These are phyloP conservation scores for Pantherophis alleghaniensis DNA, from an alignment of 2,797 vertebrate species.

Conservation along the genomic window DNA sequence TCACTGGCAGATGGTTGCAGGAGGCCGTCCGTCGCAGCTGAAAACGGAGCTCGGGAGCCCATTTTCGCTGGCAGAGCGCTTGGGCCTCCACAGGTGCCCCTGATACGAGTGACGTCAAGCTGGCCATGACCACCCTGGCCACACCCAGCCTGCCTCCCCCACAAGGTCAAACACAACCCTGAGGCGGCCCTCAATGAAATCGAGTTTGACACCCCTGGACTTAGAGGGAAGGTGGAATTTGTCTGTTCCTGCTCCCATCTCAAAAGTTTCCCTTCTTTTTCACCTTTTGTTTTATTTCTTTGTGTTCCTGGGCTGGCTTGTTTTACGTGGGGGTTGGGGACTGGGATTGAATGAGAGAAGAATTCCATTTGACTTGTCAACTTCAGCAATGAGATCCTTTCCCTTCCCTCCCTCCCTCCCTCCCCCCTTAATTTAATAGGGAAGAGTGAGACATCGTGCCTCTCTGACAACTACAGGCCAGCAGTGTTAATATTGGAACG, in stretches of 20 bases:
- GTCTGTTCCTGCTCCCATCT: not conserved
- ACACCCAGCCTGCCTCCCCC: no score
- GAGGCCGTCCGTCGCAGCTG: no score
- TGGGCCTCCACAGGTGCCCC: no score
- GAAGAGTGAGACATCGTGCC: constrained; percentile 51
- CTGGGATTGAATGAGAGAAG: not conserved
- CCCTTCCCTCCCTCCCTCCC: constrained; percentile 40
- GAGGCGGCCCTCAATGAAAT: no score
- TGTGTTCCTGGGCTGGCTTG: no score
- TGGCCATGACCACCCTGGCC: no score
- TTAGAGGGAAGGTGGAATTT: no score
- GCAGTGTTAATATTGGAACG: constrained; percentile 71
- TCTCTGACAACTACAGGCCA: constrained; percentile 44
- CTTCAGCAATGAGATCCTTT: constrained; percentile 15
- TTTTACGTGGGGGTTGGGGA: constrained; percentile 7
- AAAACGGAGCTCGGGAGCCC: no score
- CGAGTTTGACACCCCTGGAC: not conserved
- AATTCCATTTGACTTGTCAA: constrained; percentile 41
- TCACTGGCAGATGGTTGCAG: no score
- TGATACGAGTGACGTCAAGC: no score
- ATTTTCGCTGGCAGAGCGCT: no score
- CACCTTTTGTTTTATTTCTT: not conserved
- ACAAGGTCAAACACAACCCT: no score
- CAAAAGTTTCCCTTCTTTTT: not conserved
- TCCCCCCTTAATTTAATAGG: constrained; percentile 40